These are phyloP conservation scores for Amaurobius ferox DNA, from an alignment of 2,888 invertebrate genomes.

Conservation along the genomic window DNA sequence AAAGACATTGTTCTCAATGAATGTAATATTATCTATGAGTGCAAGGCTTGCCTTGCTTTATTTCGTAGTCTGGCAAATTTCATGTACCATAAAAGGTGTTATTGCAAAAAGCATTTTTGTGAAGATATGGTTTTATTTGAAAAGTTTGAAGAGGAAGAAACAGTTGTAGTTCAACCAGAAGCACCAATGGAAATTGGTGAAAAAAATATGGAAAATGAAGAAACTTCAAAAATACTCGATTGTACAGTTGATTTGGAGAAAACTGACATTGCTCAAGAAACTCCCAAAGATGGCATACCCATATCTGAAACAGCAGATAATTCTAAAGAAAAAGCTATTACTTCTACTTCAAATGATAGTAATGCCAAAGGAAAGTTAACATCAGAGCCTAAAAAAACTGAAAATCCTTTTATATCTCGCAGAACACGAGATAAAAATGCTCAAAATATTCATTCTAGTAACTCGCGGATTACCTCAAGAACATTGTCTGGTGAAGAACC, in stretches of 20 bases:
- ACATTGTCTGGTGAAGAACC: background rate
- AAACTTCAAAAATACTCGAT: slow-evolving; percentile 19
- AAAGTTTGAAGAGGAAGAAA: slow-evolving; percentile 38
- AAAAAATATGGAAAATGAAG: background rate
- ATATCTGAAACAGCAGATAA: background rate
- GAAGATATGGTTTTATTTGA: slow-evolving; percentile 73
- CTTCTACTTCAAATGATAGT: background rate
- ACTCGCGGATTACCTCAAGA: background rate
- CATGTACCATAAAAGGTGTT: slow-evolving; percentile 91
- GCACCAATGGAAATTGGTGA: slow-evolving; percentile 11
- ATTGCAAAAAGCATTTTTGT: slow-evolving; percentile 81
- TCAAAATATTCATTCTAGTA: background rate
- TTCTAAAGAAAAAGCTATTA: slow-evolving; percentile 12
- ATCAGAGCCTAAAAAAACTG: background rate
- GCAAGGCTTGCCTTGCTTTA: slow-evolving; percentile 89
- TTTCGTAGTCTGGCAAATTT: slow-evolving; percentile 92
- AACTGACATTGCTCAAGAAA: slow-evolving; percentile 26
- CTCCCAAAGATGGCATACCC: too few species aligned
- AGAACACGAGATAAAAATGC: slow-evolving; percentile 57
- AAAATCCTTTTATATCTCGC: slow-evolving; percentile 45
- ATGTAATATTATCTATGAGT: slow-evolving; percentile 93
- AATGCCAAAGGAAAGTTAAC: background rate
- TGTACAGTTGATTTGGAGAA: slow-evolving; percentile 33
- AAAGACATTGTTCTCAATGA: slow-evolving; percentile 85
- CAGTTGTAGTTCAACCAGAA: slow-evolving; percentile 53